Evolutionary conservation across 2,797 vertebrate genomes (phyloP), one percentile per base, ranked within the genome.

Genomic region (Labroides dimidiatus): DNA sequence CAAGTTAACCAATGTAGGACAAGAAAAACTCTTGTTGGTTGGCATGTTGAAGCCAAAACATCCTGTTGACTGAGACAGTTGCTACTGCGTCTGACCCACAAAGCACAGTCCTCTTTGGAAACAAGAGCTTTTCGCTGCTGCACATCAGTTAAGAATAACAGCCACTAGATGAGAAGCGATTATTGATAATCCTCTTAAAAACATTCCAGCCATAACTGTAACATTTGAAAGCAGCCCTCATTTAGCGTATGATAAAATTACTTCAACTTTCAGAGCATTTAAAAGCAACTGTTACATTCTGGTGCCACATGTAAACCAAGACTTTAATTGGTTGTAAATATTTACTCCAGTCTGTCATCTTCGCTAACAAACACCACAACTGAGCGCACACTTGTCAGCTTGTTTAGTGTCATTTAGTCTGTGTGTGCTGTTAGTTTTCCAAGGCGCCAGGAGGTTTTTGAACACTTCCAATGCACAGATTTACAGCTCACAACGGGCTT

Each of bases 171-270:
- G 56, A 77, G 44, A 71, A 48, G 72, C 11, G 76, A 85, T 87
- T 85, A 83, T 42, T 52, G 23, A 47, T 89, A 90, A 90, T 89
- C 85, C 81, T 86, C 84, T 89, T 88, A 77, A 80, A 80, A 88
- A 84, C 80, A 84, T 82, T 84, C 82, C 74, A 81, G 69, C 67
- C 86, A 71, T 60, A 79, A 84, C 77, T 68, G 50, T 33, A 64
- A 75, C 67, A 68, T 80, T 63, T 73, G 64, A 69, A 50, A 59
- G 73, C 57, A 48, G 64, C 50, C 67, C 44, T 68, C 23, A 64
- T 54, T 74, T 27, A 36, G 43, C 13, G 5, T 49, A 15, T 3
- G 21, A 68, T 19, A 52, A 53, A 17, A 54, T 49, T 39, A 77
- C 50, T 66, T 48, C 41, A 4, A 47, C 21, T 15, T 65, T 73